These are phyloP conservation scores for Nymphicus hollandicus DNA, from an alignment of 2,113 vertebrate species.

Conservation along the genomic window DNA sequence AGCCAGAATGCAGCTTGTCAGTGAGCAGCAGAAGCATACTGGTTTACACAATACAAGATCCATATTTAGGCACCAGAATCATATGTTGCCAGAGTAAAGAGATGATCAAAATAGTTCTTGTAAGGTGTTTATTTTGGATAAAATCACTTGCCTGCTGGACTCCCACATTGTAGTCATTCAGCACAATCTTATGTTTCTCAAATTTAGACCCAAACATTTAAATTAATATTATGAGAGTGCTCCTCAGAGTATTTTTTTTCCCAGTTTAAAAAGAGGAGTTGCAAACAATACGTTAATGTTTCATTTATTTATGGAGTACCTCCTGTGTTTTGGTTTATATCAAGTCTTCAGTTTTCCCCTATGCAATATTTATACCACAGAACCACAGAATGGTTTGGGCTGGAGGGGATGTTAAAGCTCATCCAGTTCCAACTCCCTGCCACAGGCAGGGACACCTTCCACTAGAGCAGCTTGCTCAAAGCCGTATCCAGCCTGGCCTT, in stretches of 20 bases:
- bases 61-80: not conserved
- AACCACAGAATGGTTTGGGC: not conserved
- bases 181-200: not conserved
- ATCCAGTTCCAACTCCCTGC: not conserved
- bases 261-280: not conserved
- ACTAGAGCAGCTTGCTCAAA: not conserved
- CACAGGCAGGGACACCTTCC: not conserved
- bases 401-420: not conserved
- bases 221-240: not conserved
- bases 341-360: not conserved
- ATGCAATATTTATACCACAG: not conserved
- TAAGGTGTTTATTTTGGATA: constrained; percentile 19
- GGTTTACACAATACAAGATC: not conserved
- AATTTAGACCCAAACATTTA: not conserved
- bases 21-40: not conserved
- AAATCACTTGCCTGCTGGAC: not conserved
- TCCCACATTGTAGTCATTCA: not conserved
- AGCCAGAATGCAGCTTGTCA: not conserved
- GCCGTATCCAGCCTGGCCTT: not conserved
- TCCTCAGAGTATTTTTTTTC: not conserved
- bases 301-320: not conserved
- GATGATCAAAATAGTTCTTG: not conserved
- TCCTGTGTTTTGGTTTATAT: not conserved
- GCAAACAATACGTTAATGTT: not conserved
- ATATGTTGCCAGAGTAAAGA: constrained; percentile 38